A percentile compares a stretch with the other conserved stretches of the same genome.
These are phyloP conservation scores for Drosophila lacteicornis DNA, from an alignment of 1,140 invertebrate genomes.

Conservation along the genomic window DNA sequence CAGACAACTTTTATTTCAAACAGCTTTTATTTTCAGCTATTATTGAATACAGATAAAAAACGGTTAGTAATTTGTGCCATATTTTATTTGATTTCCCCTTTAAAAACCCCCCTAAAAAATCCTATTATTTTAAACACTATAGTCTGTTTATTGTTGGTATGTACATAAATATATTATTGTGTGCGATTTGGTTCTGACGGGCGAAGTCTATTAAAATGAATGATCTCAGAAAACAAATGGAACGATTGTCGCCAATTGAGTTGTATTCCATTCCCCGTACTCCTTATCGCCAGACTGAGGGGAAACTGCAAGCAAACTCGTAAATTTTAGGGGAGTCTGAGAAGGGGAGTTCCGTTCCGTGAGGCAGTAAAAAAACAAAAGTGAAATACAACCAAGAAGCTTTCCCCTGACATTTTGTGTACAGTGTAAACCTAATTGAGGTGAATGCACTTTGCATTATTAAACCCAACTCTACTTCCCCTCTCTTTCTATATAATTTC, in stretches of 20 bases:
- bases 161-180: not conserved
- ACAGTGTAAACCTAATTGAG: conserved; percentile 18
- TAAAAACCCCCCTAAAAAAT: not conserved
- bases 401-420: conserved; percentile 20
- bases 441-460: conserved; percentile 53
- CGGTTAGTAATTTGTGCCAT: not conserved
- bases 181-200: conserved; percentile 37
- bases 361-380: conserved; percentile 23
- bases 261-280: conserved; percentile 35
- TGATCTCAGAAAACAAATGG: conserved; percentile 62
- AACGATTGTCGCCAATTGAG: conserved; percentile 63
- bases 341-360: conserved; percentile 3
- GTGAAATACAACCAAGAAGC: conserved; percentile 25
- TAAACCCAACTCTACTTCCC: not conserved
- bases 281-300: conserved; percentile 38
- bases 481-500: not conserved
- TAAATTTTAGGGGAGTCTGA: conserved; percentile 23
- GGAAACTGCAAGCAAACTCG: conserved; percentile 28
- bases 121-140: conserved; percentile 3
- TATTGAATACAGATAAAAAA: not conserved
- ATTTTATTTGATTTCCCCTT: not conserved
- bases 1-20: not conserved
- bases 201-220: conserved; percentile 54
- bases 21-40: not conserved
- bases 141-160: conserved; percentile 5